Base-by-base conservation (phyloP, 1,140 invertebrate genomes). In the Cydia fagiglandana region DNA sequence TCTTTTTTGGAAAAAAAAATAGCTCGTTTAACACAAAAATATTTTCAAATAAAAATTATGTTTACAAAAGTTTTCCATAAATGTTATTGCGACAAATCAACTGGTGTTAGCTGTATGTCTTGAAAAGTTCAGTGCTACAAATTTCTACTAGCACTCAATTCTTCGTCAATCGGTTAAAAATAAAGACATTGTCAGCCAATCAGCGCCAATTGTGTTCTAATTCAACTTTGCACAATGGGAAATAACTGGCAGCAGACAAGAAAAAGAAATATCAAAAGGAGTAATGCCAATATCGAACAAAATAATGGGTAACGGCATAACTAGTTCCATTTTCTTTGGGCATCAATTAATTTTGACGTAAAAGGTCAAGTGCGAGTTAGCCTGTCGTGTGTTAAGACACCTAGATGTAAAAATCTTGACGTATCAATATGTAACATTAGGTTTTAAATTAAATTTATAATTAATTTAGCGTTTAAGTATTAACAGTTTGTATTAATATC, bases 301-400 rank as follows among this genome's bases (percentile, higher is more conserved):
- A 70, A 41, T 82, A 86, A 86, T 81, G 78, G 83, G 9, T 86
- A 86, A 86, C 84, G 83, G 83, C 73, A 79, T 17, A 9, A 70
- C 76, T 53, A 15, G 77, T 75, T 80, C 77, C 78, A 77, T 83
- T 83, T 80, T 80, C 79, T 84, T 83, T 83, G 83, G 77, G 66
- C 81, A 84, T 81, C 84, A 82, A 84, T 86, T 86, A 81, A 84
- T 83, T 83, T 75, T 61, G 56, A 74, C 34, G 64, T 74, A 77
- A 78, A 77, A 17, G n/a, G 64, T 66, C 13, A 70, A 70, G 66
- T 12, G 6, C 15, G 66, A 70, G 24, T 28, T 30, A 4, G n/a
- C 6, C 15, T 45, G 15, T 17, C 4, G 6, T 34, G 17, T 28
- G 30, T 15, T 68, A 9, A 30, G 12, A 28, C 4, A 12, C 10